Conservation (phyloP, 2,888 invertebrate species). For the Polydrusus pterygomalis region DNA sequence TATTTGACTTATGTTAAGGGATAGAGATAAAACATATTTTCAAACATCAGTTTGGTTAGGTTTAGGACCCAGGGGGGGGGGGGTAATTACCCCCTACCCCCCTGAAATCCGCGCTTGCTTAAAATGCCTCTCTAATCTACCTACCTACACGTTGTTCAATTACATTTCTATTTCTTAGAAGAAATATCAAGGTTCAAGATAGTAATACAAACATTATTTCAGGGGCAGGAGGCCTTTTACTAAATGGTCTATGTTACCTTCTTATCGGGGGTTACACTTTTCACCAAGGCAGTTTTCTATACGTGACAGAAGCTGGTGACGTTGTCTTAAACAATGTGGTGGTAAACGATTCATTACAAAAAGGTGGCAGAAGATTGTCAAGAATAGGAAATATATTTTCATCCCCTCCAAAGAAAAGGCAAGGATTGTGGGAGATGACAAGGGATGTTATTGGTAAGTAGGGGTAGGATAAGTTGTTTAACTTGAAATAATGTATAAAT, state of each 20-base stretch:
- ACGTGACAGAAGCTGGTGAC: slow-evolving; percentile 78
- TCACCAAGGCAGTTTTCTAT: slow-evolving; percentile 82
- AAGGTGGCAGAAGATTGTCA: slow-evolving; percentile 73
- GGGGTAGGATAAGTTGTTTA: slow-evolving; percentile 35
- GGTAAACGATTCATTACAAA: slow-evolving; percentile 68
- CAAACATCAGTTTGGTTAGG: too few species aligned
- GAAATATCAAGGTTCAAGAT: too few species aligned
- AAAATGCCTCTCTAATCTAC: too few species aligned
- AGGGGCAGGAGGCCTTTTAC: slow-evolving; percentile 79
- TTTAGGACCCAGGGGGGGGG: too few species aligned
- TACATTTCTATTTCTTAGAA: too few species aligned
- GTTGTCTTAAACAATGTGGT: slow-evolving; percentile 77
- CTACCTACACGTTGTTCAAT: too few species aligned
- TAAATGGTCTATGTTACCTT: slow-evolving; percentile 86
- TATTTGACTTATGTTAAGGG: too few species aligned
- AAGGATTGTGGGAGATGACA: slow-evolving; percentile 77
- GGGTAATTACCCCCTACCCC: too few species aligned
- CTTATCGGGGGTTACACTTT: slow-evolving; percentile 88
- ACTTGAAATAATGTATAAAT: slow-evolving; percentile 6
- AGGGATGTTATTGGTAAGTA: slow-evolving; percentile 72
- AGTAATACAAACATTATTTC: slow-evolving; percentile 12
- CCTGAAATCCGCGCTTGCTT: too few species aligned
- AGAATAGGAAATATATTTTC: slow-evolving; percentile 66
- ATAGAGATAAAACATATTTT: too few species aligned
- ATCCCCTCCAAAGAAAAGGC: slow-evolving; percentile 71